Evolutionary conservation across 2,113 vertebrate species (phyloP).

Genomic region (Miniopterus natalensis): DNA sequence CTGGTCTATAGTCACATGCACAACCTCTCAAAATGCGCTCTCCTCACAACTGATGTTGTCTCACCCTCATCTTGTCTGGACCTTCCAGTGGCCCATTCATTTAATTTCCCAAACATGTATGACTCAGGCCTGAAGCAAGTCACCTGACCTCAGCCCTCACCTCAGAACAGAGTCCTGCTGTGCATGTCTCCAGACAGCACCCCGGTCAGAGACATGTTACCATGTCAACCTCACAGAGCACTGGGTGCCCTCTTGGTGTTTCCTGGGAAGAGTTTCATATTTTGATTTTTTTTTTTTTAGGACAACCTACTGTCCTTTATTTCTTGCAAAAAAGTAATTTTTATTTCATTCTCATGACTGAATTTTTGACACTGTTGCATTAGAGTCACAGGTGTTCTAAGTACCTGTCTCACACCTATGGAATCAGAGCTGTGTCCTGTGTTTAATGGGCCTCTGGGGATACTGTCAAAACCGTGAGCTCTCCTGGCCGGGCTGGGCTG

Average conservation of each 20-base stretch:
- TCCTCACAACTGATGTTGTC: not conserved
- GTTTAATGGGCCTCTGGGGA: no score
- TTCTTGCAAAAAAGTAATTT: not conserved
- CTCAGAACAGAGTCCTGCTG: not conserved
- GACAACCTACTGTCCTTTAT: not conserved
- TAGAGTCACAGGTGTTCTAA: not conserved
- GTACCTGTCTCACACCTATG: no score
- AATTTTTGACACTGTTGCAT: not conserved
- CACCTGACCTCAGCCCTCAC: fast-evolving
- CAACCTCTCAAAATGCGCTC: not conserved
- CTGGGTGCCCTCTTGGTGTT: no score
- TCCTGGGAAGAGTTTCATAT: not conserved
- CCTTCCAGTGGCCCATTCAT: no score
- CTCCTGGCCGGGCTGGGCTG: no score
- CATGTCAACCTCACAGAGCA: not conserved
- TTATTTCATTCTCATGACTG: not conserved
- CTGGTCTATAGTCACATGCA: not conserved
- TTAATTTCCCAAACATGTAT: no score
- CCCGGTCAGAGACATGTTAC: not conserved
- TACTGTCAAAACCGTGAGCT: no score
- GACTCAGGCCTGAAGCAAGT: no score
- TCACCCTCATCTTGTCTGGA: fast-evolving
- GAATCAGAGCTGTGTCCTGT: no score
- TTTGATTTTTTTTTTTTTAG: not conserved
- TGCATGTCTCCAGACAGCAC: not conserved